Base-by-base conservation (phyloP, 1,140 invertebrate species). In the Hyles euphorbiae region DNA sequence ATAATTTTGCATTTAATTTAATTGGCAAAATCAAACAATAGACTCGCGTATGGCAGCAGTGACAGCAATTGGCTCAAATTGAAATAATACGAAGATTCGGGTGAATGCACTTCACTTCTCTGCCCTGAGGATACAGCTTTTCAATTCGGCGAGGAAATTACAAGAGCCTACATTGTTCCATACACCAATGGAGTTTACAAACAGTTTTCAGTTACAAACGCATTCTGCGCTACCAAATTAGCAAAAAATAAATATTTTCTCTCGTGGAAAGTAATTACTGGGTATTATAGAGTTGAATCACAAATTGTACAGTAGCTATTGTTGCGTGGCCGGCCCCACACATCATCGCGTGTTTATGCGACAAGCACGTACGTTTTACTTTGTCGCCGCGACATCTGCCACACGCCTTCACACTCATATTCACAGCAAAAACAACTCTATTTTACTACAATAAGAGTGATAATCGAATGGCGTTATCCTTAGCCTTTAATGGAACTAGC, bases 291-390 rank as follows among this genome's bases (percentile, higher is more conserved):
- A 78, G 79, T 72, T 68, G 75, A 75, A 83, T 86, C 77, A 83
- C 78, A 87, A 87, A 87, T 85, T 83, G 75, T 75, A 63, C 72
- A 73, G 70, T 83, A 79, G 81, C 76, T 77, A 79, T 82, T 84
- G 83, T 84, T 78, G 74, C 70, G 47, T 66, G 56, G 66, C 61
- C 68, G 80, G 81, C 81, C 80, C 81, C 85, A 84, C 85, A 83
- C 81, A 77, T 76, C 65, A 81, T 72, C 60, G 53, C 58, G 61
- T 88, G 85, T 88, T 88, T 88, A 85, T 67, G 66, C 70, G 65
- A 68, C 65, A 63, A 67, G 83, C 85, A 88, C 85, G 85, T 83
- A 74, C 80, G 62, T 58, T 69, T 80, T 86, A 88, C 85, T 83
- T 83, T 88, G 85, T 88, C 85, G 85, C 72, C 10, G 69, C 70